Evolutionary conservation across 1,140 invertebrate genomes (phyloP).

Genomic region (Chionoecetes opilio): DNA sequence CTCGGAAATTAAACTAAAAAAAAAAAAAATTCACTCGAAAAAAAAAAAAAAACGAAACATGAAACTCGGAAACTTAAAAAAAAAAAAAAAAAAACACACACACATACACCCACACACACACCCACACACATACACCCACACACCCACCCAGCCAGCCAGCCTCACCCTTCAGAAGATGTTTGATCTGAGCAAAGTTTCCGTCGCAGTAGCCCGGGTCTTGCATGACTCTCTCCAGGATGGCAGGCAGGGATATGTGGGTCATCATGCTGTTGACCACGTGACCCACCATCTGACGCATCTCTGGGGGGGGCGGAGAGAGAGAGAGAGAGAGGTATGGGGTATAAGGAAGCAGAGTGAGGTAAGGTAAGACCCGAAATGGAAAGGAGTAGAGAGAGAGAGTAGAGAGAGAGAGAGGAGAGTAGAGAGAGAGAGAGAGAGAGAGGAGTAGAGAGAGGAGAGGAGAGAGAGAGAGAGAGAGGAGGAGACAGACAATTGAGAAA

Average conservation of each 20-base stretch:
- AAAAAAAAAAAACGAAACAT: neutral
- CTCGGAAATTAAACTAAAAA: too few species aligned
- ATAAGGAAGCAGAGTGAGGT: neutral
- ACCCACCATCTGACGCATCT: constrained; percentile 84
- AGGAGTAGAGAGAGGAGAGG: neutral
- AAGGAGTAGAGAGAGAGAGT: neutral
- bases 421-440: neutral
- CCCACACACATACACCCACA: neutral
- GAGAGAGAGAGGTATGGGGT: too few species aligned
- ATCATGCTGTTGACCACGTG: constrained; percentile 87
- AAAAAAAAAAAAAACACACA: neutral
- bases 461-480: neutral
- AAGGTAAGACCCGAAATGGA: neutral
- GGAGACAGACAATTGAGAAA: too few species aligned
- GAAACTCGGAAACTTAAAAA: neutral
- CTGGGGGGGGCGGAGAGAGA: constrained; percentile 64
- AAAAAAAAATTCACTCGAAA: neutral
- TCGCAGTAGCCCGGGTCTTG: constrained; percentile 85
- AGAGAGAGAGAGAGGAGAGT: neutral
- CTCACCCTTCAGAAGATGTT: constrained; percentile 82
- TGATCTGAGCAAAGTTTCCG: constrained; percentile 86
- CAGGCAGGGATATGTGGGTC: constrained; percentile 86
- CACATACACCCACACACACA: neutral
- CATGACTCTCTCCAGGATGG: constrained; percentile 86
- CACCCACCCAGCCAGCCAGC: neutral